These are phyloP conservation scores for Heliornis fulica DNA, from an alignment of 2,113 vertebrate genomes.

Conservation along the genomic window DNA sequence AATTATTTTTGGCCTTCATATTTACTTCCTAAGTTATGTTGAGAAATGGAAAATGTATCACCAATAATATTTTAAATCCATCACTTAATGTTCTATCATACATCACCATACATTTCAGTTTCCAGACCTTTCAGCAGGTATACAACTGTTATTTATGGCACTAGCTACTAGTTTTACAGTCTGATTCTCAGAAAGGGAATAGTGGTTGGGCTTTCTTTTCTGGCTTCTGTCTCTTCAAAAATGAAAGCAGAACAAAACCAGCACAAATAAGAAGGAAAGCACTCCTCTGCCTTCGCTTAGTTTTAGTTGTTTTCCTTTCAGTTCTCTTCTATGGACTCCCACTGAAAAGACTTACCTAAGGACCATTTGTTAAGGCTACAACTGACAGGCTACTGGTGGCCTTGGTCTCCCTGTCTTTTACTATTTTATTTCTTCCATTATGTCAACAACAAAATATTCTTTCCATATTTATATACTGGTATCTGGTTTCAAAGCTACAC, in stretches of 20 bases:
- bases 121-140: background rate
- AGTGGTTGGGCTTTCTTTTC: background rate
- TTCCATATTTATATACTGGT: background rate
- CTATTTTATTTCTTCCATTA: background rate
- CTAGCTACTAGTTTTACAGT: background rate
- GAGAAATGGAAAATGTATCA: background rate
- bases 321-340: background rate
- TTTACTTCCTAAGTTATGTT: background rate
- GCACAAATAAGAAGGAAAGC: background rate
- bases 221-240: background rate
- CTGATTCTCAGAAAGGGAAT: slow-evolving; percentile 37
- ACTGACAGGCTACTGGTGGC: background rate
- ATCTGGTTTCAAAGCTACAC: background rate
- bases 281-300: background rate
- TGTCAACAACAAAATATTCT: background rate
- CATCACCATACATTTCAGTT: background rate
- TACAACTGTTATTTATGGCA: slow-evolving; percentile 18
- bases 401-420: background rate
- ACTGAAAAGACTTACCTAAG: background rate
- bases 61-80: slow-evolving; percentile 32
- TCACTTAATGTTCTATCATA: slow-evolving; percentile 3
- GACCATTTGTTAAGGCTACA: background rate
- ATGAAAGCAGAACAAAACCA: background rate
- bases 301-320: background rate
- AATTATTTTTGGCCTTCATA: background rate